Base-by-base conservation (phyloP, 2,113 vertebrate species). In the Hydropotes inermis region DNA sequence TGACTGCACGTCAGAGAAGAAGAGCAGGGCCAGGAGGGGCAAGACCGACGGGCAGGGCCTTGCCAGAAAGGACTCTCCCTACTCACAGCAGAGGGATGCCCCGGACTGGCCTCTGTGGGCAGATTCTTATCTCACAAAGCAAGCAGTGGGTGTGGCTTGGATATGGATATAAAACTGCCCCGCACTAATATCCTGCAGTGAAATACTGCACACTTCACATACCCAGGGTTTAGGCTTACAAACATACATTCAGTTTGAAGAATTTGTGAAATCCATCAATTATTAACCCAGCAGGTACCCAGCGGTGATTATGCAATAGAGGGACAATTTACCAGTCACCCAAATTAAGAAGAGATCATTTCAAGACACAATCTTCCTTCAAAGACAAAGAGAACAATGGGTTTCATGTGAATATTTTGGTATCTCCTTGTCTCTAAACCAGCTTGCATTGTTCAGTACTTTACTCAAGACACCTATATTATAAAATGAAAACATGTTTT, bases 221-320 rank as follows among this genome's bases (percentile, higher is more conserved):
- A 52, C 33, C 3, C 54, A 54, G 23, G 92, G 87, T 19, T 89
- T 97, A 55, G 43, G 39, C 91, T 96, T 93, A 95, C 27, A 9
- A 6, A 94, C 95, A 98, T 43, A 92, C 82, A 25, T 86, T 76
- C 92, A 60, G 25, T 94, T 98, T 79, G 97, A 97, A 97, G 79
- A 55, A 76, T 61, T 57, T 52, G 78, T 81, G 47, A 81, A 81
- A 92, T 30, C 36, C 36, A 28, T 45, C 70, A 43, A 15, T 43
- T 27, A 27, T 39, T 55, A 79, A 83, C 94, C 47, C 54, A 58
- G 9, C 57, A 61, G 67, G 97, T 81, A 61, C 52, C 47, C 70
- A 57, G 83, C 16, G 47, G 7, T 52, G 89, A 94, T 96, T 98
- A 58, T 39, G 7, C 28, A 90, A 74, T 82, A 87, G 36, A 74